Evolutionary conservation across 2,888 invertebrate species (phyloP), one percentile per base, ranked within the genome.

Genomic region (Caenorhabditis sinica): DNA sequence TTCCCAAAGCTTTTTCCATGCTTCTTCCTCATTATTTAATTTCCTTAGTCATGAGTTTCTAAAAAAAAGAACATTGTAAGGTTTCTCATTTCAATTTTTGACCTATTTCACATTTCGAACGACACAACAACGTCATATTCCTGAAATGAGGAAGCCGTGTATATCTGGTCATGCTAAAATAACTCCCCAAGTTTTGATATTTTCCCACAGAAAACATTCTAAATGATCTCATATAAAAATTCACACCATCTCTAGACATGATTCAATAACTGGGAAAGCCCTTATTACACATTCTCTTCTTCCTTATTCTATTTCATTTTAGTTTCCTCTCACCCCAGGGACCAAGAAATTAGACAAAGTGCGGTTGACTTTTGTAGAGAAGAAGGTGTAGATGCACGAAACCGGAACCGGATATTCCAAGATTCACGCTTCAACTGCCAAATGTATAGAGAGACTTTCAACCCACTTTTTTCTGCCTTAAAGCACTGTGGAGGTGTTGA

Each of bases 341-440:
- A 23, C 28, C 58, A 36, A 65, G 53, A 76, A 76, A 76, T 76
- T 76, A 76, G 40, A 69, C 68, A 76, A 76, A 76, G 76, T 76
- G 76, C 76, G 53, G 23, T 30, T 68, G 68, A 53, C 65, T 69
- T 69, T 69, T 69, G 69, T 69, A 69, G 56, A 56, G 13, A 20
- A 51, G 2, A 49, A 49, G 49, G n/a, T 15, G 68, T 69, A 23
- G 20, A 69, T 53, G 20, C 25, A 69, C 25, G 25, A 65, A 65
- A 61, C 68, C 45, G 66, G 68, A 76, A 68, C 58, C 76, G 76
- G 76, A 76, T 60, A 68, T 49, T 28, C 25, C 36, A 17, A 28
- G 23, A 56, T 73, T 73, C 68, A 76, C 76, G 76, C 60, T 76
- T 45, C 76, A 68, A 51, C 36, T 60, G 68, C 28, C 60, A 69